These are phyloP conservation scores for Trididemnum miniatum DNA, from an alignment of 23 tunicate genomes.

Conservation along the genomic window DNA sequence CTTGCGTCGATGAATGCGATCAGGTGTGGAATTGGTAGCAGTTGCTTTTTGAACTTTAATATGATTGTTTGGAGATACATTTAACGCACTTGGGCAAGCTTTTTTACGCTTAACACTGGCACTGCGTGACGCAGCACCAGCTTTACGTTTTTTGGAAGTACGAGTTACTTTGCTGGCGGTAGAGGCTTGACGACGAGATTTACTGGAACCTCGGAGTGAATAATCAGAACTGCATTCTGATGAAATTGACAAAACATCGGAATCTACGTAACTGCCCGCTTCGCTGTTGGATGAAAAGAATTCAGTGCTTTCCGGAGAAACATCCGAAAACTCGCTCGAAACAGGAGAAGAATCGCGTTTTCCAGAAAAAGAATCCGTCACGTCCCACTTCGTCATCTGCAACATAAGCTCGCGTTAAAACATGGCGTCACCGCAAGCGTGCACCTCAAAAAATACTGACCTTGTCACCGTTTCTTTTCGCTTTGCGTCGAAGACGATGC, in stretches of 20 bases:
- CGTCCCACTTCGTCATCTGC: too few species aligned
- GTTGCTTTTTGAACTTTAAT: neutral
- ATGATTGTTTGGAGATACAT: neutral
- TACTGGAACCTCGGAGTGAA: neutral
- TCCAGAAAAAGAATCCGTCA: neutral
- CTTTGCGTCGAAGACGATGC: constrained; percentile 39
- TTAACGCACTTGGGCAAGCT: neutral
- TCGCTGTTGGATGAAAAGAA: constrained; percentile 37
- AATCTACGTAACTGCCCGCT: constrained; percentile 34
- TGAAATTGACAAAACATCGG: constrained; percentile 30
- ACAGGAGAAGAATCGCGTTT: constrained; percentile 29
- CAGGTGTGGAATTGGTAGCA: neutral
- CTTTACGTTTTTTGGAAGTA: neutral
- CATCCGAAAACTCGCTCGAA: constrained; percentile 47
- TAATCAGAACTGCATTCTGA: constrained; percentile 29
- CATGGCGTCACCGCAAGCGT: too few species aligned
- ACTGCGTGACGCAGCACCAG: neutral
- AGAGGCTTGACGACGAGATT: neutral
- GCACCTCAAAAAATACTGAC: too few species aligned
- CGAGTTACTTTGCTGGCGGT: neutral
- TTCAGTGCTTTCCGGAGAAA: constrained; percentile 45
- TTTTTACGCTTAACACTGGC: neutral
- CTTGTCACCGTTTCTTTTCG: constrained; percentile 13
- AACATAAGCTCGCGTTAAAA: too few species aligned
- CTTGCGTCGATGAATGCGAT: constrained; percentile 5